Conservation (phyloP, 1,140 invertebrate genomes). For the Bombus confusus region DNA sequence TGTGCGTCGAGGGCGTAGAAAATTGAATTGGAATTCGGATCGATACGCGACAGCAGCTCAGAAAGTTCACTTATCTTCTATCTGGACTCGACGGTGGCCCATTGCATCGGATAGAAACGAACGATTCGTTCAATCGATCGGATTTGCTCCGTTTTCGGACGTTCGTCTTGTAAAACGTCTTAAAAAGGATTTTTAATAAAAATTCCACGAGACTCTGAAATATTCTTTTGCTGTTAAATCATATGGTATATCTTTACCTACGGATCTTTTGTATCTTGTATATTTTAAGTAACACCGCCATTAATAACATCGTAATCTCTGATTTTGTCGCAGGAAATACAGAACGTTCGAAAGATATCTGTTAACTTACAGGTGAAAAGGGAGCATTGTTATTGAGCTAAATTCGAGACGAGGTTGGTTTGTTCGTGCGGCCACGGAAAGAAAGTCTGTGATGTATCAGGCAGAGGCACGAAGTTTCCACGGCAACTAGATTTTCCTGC, state of each 20-base stretch:
- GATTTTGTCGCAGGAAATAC: neutral
- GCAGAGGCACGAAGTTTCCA: neutral
- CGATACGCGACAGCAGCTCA: constrained; percentile 59
- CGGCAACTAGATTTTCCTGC: constrained; percentile 42
- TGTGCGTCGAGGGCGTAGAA: constrained; percentile 58
- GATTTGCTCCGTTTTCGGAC: too few relatives aligned
- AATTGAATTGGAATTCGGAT: constrained; percentile 69
- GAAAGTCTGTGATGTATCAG: constrained; percentile 27
- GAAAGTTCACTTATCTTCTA: constrained; percentile 62
- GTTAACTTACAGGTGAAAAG: neutral
- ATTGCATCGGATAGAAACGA: constrained; percentile 56
- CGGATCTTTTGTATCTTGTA: neutral
- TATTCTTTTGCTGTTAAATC: neutral
- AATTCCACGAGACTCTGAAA: neutral
- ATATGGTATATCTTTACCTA: neutral
- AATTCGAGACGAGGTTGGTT: neutral
- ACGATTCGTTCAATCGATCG: constrained; percentile 56
- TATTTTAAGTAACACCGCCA: too few relatives aligned
- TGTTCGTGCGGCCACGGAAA: neutral
- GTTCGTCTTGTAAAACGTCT: too few relatives aligned
- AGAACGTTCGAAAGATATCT: neutral
- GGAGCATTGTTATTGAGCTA: neutral
- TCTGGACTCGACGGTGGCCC: constrained; percentile 44
- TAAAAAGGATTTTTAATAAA: too few relatives aligned
- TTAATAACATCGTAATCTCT: neutral